A percentile compares a stretch with the other conserved stretches of the same genome.
phyloP scores from a whole-genome alignment of 2,888 invertebrate genomes.

The Pachliopta kotzebuea region DNA sequence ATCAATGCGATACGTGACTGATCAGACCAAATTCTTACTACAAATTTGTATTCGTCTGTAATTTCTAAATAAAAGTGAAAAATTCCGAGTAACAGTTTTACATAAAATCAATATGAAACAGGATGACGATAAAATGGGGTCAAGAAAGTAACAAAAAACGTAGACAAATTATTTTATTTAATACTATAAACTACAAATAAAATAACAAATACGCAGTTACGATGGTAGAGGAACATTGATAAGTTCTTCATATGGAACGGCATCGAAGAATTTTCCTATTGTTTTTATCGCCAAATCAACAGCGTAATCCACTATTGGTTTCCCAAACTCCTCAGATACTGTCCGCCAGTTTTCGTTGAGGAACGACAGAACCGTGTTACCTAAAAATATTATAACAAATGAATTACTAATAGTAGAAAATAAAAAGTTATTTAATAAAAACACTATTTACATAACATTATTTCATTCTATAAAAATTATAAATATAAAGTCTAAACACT shows the following conservation, averaged over 20 bases:
- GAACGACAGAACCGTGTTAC: slow-evolving; percentile 59
- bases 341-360: slow-evolving; percentile 68
- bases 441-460: no score
- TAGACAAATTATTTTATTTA: no score
- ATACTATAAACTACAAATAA: slow-evolving; percentile 15
- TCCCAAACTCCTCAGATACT: slow-evolving; percentile 69
- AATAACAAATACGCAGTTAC: slow-evolving; percentile 10
- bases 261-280: slow-evolving; percentile 64
- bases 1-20: slow-evolving; percentile 8
- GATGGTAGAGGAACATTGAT: slow-evolving; percentile 59
- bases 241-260: slow-evolving; percentile 65
- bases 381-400: slow-evolving; percentile 44
- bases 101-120: no score
- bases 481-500: no score
- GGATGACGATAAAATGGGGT: background rate
- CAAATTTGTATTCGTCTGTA: slow-evolving; percentile 12
- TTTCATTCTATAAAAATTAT: no score
- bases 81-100: background rate
- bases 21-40: slow-evolving; percentile 10
- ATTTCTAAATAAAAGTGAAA: background rate
- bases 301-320: slow-evolving; percentile 69
- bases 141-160: slow-evolving; percentile 29
- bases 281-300: slow-evolving; percentile 62
- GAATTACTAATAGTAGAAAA: background rate
- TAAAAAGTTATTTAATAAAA: no score